Percentiles rank a stretch among this genome's conserved stretches.
phyloP scores from a whole-genome alignment of 2,888 invertebrate genomes.

The Bursaphelenchus okinawaensis region DNA sequence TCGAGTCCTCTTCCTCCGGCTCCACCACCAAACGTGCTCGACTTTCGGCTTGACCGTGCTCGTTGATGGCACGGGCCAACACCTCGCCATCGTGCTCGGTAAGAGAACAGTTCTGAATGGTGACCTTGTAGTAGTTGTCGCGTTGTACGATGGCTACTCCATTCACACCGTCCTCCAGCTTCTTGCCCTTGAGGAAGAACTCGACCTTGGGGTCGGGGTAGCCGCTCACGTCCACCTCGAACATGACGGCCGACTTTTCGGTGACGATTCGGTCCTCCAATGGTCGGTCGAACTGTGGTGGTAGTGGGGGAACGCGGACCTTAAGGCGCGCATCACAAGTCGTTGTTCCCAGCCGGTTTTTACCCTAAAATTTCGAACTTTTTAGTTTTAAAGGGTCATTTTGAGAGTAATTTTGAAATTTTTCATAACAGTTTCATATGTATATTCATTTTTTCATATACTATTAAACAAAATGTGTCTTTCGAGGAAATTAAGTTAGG shows the following conservation, averaged over 20 bases:
- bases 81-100: constrained; percentile 60
- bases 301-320: constrained; percentile 46
- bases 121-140: constrained; percentile 47
- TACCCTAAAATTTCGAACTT: constrained; percentile 28
- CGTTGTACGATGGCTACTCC: constrained; percentile 48
- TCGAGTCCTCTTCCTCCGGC: constrained; percentile 47
- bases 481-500: too few species aligned
- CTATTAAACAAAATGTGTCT: too few species aligned
- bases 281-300: constrained; percentile 51
- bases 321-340: constrained; percentile 47
- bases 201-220: constrained; percentile 40
- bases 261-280: constrained; percentile 49
- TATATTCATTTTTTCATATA: too few species aligned
- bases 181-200: constrained; percentile 50
- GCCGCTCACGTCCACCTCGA: constrained; percentile 53
- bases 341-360: constrained; percentile 50
- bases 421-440: not conserved
- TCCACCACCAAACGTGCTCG: constrained; percentile 76
- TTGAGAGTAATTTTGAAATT: not conserved
- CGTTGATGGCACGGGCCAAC: constrained; percentile 62
- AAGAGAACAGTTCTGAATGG: constrained; percentile 37
- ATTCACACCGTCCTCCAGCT: constrained; percentile 43
- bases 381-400: not conserved
- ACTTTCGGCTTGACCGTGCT: constrained; percentile 65
- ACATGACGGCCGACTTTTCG: constrained; percentile 64